phyloP scores from a whole-genome alignment of 2,797 vertebrate species.

The Halcyon chelicuti region DNA sequence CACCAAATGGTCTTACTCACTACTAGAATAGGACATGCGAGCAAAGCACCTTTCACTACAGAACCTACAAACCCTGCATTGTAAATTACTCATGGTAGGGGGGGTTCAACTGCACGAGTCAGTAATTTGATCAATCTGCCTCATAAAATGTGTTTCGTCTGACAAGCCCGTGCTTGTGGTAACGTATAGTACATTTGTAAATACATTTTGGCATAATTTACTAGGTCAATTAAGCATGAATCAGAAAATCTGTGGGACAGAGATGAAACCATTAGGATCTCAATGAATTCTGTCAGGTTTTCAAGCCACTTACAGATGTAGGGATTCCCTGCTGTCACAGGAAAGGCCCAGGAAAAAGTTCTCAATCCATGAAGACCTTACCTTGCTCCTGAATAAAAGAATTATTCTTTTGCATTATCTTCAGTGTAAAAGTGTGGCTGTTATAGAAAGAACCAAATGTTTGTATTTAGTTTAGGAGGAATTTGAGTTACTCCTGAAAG shows the following conservation, averaged over 20 bases:
- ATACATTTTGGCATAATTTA: constrained; percentile 49
- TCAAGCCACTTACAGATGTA: background rate
- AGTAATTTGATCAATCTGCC: constrained; percentile 44
- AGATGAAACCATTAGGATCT: constrained; percentile 43
- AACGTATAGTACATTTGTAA: background rate
- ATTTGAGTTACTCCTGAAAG: background rate
- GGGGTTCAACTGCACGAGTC: background rate
- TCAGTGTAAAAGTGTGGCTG: background rate
- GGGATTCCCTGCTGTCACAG: background rate
- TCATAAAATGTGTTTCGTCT: constrained; percentile 37
- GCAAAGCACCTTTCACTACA: background rate
- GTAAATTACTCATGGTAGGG: background rate
- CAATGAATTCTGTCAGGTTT: background rate
- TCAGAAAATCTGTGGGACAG: constrained; percentile 1
- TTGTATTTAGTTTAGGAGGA: background rate
- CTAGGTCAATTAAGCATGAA: constrained; percentile 55
- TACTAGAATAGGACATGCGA: background rate
- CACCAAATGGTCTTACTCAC: background rate
- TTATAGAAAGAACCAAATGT: rapidly evolving
- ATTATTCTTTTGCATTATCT: background rate
- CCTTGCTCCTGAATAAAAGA: background rate
- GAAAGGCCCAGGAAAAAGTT: background rate
- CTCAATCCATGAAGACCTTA: background rate
- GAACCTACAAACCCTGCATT: background rate
- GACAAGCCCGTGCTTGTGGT: background rate